Evolutionary conservation across 1,140 invertebrate species (phyloP), one percentile per base, ranked within the genome.

Genomic region (Ectropis grisescens): DNA sequence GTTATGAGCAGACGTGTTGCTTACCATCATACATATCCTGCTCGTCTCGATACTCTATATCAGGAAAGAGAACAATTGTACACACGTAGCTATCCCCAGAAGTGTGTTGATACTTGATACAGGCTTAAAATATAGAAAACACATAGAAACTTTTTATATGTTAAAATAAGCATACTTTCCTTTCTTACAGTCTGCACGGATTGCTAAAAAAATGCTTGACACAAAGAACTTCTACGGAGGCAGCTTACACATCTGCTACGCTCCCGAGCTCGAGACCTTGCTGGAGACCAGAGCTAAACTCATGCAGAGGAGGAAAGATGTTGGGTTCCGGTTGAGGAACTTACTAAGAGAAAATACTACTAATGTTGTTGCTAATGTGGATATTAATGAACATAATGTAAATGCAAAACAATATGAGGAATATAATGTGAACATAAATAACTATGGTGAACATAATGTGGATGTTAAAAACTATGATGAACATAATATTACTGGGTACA

Each of bases 221-320:
- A 88, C 89, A 13, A 90, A 88, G 47, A 92, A 91, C 36, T 97
- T 95, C 67, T 96, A 89, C 80, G 95, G 95, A 0, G 91, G 93
- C 0, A 65, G 88, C 1, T 62, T 98, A 12, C 95, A 97, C 79
- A 87, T 96, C 2, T 95, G 91, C 59, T 98, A 97, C 84, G 92
- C 91, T 1, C 94, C 95, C 3, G 95, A 98, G 76, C 84, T 91
- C 48, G 95, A 98, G 82, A 86, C 76, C 13, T 36, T 91, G 1
- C 48, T 86, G 1, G 93, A 98, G 78, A 90, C 91, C 2, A 84
- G 85, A 66, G 58, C 83, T 14, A 98, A 98, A 74, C 61, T 98
- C 8, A 37, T 84, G 2, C 88, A 91, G 56, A 74, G 95, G 33
- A 79, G 84, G 27, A 86, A 70, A 38, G 90, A 90, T 70, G 84